phyloP scores from a whole-genome alignment of 1,140 invertebrate genomes.

The Cotesia typhae region DNA sequence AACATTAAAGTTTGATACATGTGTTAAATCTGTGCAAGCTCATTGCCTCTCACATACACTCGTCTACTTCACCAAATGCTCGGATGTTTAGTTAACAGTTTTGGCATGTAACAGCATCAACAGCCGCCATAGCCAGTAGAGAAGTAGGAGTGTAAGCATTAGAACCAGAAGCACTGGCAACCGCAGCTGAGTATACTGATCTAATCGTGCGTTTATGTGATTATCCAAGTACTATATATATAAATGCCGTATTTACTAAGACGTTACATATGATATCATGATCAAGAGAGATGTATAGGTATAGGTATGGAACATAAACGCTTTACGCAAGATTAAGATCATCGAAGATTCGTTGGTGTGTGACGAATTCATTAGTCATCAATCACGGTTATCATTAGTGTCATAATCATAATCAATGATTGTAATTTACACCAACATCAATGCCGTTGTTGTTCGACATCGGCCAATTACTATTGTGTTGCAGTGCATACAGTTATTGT shows the following conservation, averaged over 20 bases:
- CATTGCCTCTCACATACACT: neutral
- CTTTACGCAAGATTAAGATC: neutral
- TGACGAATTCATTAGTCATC: neutral
- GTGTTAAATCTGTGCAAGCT: neutral
- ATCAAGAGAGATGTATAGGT: neutral
- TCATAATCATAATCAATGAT: slow-evolving; percentile 8
- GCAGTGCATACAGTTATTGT: neutral
- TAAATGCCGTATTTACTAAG: slow-evolving; percentile 13
- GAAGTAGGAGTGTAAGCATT: too few relatives aligned
- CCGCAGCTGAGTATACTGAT: slow-evolving; percentile 20
- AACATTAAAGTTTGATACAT: too few relatives aligned
- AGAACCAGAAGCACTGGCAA: too few relatives aligned
- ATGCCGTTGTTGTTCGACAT: neutral
- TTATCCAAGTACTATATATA: neutral
- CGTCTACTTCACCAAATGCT: slow-evolving; percentile 7
- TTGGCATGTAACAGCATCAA: slow-evolving; percentile 1
- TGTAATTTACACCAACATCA: neutral
- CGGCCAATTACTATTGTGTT: neutral
- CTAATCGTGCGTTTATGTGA: slow-evolving; percentile 25
- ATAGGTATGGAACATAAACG: neutral
- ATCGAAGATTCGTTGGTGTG: neutral
- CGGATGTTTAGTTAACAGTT: slow-evolving; percentile 26
- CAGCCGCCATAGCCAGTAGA: too few relatives aligned
- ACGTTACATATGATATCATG: slow-evolving; percentile 6
- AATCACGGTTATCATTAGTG: neutral